Percentiles rank a stretch among this genome's conserved stretches.
phyloP scores from a whole-genome alignment of 1,140 invertebrate species.

The Campodea augens region DNA sequence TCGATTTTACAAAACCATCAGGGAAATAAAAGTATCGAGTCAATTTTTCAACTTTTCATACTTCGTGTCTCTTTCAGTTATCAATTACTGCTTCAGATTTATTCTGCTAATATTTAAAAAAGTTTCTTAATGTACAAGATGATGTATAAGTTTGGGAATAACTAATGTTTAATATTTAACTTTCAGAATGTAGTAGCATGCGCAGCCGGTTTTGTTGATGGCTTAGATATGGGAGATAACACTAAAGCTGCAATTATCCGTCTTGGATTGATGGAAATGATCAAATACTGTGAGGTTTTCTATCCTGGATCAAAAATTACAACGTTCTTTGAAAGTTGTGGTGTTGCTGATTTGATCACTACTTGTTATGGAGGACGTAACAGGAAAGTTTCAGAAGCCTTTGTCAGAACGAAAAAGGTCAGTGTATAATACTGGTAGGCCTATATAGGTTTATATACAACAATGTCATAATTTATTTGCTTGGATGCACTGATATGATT shows the following conservation, averaged over 20 bases:
- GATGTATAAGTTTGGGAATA: not conserved
- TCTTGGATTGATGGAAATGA: constrained; percentile 94
- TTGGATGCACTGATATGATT: too few relatives aligned
- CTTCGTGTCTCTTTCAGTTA: constrained; percentile 4
- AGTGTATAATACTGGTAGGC: too few relatives aligned
- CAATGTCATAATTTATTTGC: too few relatives aligned
- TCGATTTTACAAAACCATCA: too few relatives aligned
- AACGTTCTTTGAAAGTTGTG: constrained; percentile 98
- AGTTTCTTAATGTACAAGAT: not conserved
- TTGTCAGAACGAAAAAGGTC: constrained; percentile 79
- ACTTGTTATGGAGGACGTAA: constrained; percentile 98
- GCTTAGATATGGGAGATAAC: constrained; percentile 85
- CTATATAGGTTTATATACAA: too few relatives aligned
- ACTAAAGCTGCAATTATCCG: constrained; percentile 97
- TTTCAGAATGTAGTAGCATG: constrained; percentile 93
- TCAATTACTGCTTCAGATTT: not conserved
- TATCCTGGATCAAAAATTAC: constrained; percentile 64
- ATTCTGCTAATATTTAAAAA: not conserved
- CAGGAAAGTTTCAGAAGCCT: constrained; percentile 82
- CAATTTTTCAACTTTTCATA: not conserved
- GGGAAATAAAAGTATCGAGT: not conserved
- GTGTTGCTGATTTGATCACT: constrained; percentile 95
- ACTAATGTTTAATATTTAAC: constrained; percentile 5
- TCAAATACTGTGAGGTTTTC: constrained; percentile 77
- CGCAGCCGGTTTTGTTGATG: constrained; percentile 93